Evolutionary conservation across 2,797 vertebrate genomes (phyloP).

Genomic region (Spinus pinus): DNA sequence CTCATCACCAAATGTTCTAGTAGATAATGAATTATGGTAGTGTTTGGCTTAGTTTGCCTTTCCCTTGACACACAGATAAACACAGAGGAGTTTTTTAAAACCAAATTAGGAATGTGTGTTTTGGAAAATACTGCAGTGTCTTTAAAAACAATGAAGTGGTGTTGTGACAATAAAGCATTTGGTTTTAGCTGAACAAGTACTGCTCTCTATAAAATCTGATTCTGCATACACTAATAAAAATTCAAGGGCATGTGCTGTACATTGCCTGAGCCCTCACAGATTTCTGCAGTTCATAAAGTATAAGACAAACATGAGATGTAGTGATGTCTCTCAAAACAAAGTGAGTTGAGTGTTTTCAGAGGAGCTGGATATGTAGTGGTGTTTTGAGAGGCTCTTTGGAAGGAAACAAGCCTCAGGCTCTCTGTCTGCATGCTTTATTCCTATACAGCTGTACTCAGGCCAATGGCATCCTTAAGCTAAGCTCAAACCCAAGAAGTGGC

Average conservation of each 20-base stretch:
- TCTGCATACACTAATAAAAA: background rate
- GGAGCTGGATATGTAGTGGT: background rate
- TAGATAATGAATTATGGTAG: background rate
- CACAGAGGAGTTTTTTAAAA: background rate
- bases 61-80: background rate
- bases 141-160: background rate
- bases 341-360: background rate
- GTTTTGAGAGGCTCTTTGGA: background rate
- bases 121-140: background rate
- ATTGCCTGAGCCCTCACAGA: background rate
- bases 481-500: background rate
- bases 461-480: background rate
- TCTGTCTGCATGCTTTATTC: background rate
- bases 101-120: background rate
- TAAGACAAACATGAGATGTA: background rate
- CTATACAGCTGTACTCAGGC: background rate
- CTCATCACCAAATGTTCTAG: background rate
- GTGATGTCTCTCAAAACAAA: background rate
- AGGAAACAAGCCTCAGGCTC: background rate
- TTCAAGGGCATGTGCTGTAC: background rate
- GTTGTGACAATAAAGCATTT: background rate
- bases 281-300: background rate
- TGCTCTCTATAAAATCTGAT: background rate
- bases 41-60: background rate
- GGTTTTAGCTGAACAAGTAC: slow-evolving; percentile 4